These are phyloP conservation scores for Enhydra lutris DNA, from an alignment of 2,113 vertebrate species.

Conservation along the genomic window DNA sequence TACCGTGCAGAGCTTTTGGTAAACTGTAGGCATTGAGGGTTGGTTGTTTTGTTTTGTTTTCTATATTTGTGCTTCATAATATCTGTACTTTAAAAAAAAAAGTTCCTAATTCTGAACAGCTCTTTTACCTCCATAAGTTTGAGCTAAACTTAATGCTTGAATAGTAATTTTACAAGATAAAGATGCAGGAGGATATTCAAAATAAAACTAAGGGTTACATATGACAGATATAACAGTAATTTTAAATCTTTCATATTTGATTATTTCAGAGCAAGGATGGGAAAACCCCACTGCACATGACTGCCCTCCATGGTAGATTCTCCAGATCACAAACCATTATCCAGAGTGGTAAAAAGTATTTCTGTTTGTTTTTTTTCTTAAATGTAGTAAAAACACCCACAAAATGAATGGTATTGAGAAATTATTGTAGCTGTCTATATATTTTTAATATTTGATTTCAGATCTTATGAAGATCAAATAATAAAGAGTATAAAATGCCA, in stretches of 20 bases:
- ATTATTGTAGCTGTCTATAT: neutral
- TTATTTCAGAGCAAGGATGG: constrained; percentile 96
- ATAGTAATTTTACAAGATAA: constrained; percentile 10
- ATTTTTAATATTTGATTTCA: constrained; percentile 28
- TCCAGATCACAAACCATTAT: constrained; percentile 99
- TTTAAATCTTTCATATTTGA: constrained; percentile 3
- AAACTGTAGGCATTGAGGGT: neutral
- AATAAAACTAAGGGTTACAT: neutral
- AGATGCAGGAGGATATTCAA: neutral
- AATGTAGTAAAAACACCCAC: constrained; percentile 56
- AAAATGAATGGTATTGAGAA: constrained; percentile 44
- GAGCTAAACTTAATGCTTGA: neutral
- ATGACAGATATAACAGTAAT: neutral
- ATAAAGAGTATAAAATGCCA: constrained; percentile 7
- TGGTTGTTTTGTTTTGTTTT: neutral
- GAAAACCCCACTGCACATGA: constrained; percentile 99
- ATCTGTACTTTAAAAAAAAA: neutral
- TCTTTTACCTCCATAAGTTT: neutral
- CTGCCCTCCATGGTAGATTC: constrained; percentile 97
- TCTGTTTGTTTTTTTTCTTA: constrained; percentile 73
- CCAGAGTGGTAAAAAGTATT: constrained; percentile 93
- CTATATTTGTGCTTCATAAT: neutral
- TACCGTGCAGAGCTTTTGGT: neutral
- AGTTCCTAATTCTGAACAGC: constrained; percentile 9
- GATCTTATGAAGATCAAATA: constrained; percentile 19